Evolutionary conservation across 2,113 vertebrate species (phyloP).

Genomic region (Pionites leucogaster): DNA sequence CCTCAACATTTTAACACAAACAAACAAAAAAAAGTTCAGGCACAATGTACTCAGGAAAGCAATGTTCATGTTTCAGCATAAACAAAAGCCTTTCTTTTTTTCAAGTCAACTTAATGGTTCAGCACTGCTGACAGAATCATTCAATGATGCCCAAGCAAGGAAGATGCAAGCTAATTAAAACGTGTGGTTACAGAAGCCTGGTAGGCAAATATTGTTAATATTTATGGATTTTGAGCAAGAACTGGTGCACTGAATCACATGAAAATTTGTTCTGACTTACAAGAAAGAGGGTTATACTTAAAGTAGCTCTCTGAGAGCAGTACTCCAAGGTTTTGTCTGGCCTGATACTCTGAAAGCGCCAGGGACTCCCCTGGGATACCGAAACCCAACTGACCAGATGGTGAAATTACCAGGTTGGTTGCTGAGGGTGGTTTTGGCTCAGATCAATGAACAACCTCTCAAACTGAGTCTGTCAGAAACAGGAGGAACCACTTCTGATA

Average conservation of each 20-base stretch:
- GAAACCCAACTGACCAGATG: background rate
- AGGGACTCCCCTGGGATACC: rapidly evolving
- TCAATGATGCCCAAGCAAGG: background rate
- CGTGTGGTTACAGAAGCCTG: background rate
- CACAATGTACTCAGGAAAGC: background rate
- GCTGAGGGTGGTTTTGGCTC: background rate
- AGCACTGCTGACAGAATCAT: background rate
- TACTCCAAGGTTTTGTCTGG: background rate
- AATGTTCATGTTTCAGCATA: background rate
- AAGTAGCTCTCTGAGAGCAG: background rate
- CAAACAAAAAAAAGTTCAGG: background rate
- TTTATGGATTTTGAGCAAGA: background rate
- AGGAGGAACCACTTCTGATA: background rate
- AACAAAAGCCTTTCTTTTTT: background rate
- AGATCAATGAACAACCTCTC: background rate
- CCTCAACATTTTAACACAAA: background rate
- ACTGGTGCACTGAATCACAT: rapidly evolving
- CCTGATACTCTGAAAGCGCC: background rate
- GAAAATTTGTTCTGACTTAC: background rate
- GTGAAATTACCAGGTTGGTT: background rate
- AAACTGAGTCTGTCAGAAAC: background rate
- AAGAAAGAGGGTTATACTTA: background rate
- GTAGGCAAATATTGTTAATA: conserved; percentile 14
- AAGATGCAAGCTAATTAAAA: conserved; percentile 11
- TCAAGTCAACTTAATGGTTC: background rate